Conservation (phyloP, 1,140 invertebrate genomes). For the Philotrypesis tridentata region DNA sequence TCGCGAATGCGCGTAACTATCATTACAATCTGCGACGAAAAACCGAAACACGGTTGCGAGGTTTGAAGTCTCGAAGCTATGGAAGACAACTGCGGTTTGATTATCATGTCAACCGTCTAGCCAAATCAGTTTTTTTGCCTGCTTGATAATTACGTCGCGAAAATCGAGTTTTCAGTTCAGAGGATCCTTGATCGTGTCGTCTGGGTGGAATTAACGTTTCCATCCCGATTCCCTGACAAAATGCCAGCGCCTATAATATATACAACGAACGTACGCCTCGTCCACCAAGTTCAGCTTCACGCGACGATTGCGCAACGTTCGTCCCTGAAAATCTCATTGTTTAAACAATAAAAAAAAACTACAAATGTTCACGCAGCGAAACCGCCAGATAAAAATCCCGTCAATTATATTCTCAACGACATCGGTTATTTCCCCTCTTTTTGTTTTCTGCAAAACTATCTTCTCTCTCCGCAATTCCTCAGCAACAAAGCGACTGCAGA, state of each 20-base stretch:
- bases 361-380: neutral
- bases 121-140: too few relatives aligned
- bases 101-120: too few relatives aligned
- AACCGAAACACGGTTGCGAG: too few relatives aligned
- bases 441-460: neutral
- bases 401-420: neutral
- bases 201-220: neutral
- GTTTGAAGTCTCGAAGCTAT: too few relatives aligned
- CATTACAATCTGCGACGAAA: too few relatives aligned
- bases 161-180: too few relatives aligned
- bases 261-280: too few relatives aligned
- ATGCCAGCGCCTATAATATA: neutral
- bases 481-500: neutral
- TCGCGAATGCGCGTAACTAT: too few relatives aligned
- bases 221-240: neutral
- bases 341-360: neutral
- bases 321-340: neutral
- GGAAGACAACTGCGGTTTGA: too few relatives aligned
- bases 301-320: neutral
- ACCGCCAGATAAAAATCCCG: neutral
- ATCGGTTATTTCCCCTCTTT: neutral
- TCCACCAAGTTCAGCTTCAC: neutral
- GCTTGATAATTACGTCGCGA: too few relatives aligned
- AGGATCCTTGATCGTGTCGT: neutral
- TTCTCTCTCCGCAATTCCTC: too few relatives aligned